Base-by-base conservation (phyloP, 2,888 invertebrate genomes). In the Leptinotarsa haldemani region DNA sequence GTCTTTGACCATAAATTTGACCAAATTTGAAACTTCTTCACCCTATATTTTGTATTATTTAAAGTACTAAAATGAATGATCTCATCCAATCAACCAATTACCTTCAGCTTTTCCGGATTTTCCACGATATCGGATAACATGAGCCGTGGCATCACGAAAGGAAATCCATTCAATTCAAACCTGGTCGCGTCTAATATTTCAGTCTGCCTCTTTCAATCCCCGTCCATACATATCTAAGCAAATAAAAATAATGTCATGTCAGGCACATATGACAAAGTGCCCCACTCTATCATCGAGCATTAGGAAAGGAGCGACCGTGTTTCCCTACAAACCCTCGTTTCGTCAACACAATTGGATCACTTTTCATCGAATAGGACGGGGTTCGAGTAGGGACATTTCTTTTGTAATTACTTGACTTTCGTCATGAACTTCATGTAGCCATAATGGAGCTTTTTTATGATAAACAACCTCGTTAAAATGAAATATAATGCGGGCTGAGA, bases 221-320 rank as follows among this genome's bases (percentile, higher is more conserved):
- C 61, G 61, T 25, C 61, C 61, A 61, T 40, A 65, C 20, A 65
- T 65, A 65, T 74, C 71, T 74, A 74, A 71, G 76, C 76, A 76
- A 76, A 74, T 71, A 76, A 74, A 74, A 76, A 76, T 76, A 76
- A 76, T 67, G 76, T 71, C 74, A 74, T 66, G 74, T 71, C 76
- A 74, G 70, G 75, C 79, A 74, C 74, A 79, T 76, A 82, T 83
- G 83, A 84, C 83, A 82, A 82, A 83, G 80, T 83, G 80, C 78
- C 71, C 76, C 80, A 81, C 81, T 84, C 80, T 75, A 83, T 83
- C 84, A 84, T 76, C 71, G 69, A 53, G 81, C 73, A 83, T 83
- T 83, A 83, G 80, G 74, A 79, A 73, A 76, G 74, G 74, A 79
- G 71, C 74, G 74, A 53, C 78, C 78, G 74, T 79, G 80, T 78